A percentile compares a stretch with the other conserved stretches of the same genome.
Evolutionary conservation across 2,113 vertebrate genomes (phyloP).

Genomic region (Galbula dea): DNA sequence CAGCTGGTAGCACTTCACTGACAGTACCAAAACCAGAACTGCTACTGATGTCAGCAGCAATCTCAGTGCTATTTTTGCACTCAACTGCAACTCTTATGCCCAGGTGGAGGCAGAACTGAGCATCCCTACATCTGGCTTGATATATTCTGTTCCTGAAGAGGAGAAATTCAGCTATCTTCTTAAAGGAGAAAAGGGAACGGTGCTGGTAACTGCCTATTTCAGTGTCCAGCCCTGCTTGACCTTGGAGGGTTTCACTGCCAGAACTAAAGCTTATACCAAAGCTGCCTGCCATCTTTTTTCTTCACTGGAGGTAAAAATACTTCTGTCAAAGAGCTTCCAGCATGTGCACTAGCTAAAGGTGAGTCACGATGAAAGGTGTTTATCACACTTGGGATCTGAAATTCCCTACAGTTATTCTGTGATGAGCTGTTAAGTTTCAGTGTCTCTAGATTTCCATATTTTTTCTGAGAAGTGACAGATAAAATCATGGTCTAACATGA

Average conservation of each 20-base stretch:
- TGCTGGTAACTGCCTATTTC: neutral
- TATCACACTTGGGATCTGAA: constrained; percentile 9
- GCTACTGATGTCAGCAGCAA: neutral
- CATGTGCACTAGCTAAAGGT: constrained; percentile 1
- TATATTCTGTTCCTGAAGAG: neutral
- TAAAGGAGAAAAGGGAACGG: neutral
- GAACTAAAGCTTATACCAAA: neutral
- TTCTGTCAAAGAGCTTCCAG: neutral
- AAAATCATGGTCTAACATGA: neutral
- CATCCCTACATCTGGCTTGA: neutral
- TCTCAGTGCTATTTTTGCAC: neutral
- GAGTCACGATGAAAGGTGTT: constrained; percentile 2
- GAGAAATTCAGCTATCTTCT: neutral
- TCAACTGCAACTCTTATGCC: neutral
- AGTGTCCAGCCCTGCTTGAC: neutral
- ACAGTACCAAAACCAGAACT: neutral
- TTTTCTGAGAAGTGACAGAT: neutral
- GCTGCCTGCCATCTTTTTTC: neutral
- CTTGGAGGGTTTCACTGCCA: neutral
- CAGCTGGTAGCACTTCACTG: neutral
- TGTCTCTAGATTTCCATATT: neutral
- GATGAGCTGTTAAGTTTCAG: neutral
- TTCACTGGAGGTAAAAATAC: neutral
- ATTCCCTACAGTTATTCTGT: neutral
- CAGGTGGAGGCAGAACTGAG: neutral